These are phyloP conservation scores for Tetrax tetrax DNA, from an alignment of 2,113 vertebrate genomes.

Conservation along the genomic window DNA sequence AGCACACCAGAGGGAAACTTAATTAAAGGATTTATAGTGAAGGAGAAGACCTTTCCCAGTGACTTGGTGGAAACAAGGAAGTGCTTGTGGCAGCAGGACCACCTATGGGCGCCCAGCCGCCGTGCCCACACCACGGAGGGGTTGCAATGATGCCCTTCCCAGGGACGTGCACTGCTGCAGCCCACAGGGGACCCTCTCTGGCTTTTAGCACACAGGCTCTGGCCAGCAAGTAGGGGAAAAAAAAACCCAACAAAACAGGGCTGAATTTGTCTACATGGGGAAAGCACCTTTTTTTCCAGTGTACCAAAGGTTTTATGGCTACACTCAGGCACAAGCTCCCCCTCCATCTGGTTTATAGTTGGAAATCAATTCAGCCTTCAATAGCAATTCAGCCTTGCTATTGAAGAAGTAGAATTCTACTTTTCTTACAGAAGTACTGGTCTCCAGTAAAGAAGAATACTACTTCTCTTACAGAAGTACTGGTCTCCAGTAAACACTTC, in stretches of 20 bases:
- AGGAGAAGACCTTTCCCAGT: not conserved
- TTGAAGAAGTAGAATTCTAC: not conserved
- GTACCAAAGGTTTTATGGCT: not conserved
- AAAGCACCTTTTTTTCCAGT: not conserved
- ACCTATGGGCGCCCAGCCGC: fast-evolving
- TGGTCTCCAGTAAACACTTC: not conserved
- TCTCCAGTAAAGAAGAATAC: not conserved
- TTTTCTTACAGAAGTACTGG: not conserved
- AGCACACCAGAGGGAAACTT: not conserved
- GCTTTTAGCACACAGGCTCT: not conserved
- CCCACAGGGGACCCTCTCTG: fast-evolving
- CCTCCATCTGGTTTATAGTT: fast-evolving
- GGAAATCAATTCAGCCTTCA: not conserved
- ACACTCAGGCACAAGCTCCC: fast-evolving
- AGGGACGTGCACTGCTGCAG: fast-evolving
- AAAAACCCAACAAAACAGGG: not conserved
- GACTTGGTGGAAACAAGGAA: not conserved
- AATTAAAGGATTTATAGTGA: fast-evolving
- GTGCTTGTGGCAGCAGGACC: fast-evolving
- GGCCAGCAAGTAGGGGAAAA: not conserved
- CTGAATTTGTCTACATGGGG: not conserved
- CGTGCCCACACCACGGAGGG: not conserved
- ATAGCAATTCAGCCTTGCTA: no score
- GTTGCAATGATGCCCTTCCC: not conserved
- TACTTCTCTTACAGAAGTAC: not conserved